A percentile compares a stretch with the other conserved stretches of the same genome.
These are phyloP conservation scores for Ammospiza nelsoni DNA, from an alignment of 2,113 vertebrate genomes.

Conservation along the genomic window DNA sequence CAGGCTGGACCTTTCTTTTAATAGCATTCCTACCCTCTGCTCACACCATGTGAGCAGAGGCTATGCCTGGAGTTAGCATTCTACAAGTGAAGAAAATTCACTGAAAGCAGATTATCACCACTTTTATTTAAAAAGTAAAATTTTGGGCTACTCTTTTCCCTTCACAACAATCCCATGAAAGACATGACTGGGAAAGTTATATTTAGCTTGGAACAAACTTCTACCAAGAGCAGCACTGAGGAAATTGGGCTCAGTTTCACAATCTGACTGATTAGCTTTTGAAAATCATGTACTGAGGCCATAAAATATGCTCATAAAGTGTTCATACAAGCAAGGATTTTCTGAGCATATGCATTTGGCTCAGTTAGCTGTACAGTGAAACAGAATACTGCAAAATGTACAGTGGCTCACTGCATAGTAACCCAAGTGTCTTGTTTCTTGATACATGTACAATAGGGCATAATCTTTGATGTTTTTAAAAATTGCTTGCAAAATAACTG, in stretches of 20 bases:
- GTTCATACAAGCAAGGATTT: slow-evolving; percentile 29
- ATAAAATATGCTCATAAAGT: slow-evolving; percentile 22
- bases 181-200: neutral
- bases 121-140: neutral
- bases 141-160: neutral
- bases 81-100: neutral
- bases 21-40: neutral
- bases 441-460: neutral
- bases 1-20: neutral
- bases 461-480: neutral
- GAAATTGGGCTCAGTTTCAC: slow-evolving; percentile 35
- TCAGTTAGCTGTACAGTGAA: neutral
- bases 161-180: neutral
- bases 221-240: neutral
- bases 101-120: neutral
- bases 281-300: neutral
- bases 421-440: neutral
- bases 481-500: neutral
- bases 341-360: neutral
- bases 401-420: neutral
- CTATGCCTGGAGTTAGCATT: neutral
- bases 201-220: slow-evolving; percentile 37
- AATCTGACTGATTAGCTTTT: slow-evolving; percentile 55
- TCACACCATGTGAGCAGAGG: neutral
- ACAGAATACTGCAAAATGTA: neutral